Evolutionary conservation across 2,113 vertebrate genomes (phyloP).

Genomic region (Brachypodius melanocephalos): DNA sequence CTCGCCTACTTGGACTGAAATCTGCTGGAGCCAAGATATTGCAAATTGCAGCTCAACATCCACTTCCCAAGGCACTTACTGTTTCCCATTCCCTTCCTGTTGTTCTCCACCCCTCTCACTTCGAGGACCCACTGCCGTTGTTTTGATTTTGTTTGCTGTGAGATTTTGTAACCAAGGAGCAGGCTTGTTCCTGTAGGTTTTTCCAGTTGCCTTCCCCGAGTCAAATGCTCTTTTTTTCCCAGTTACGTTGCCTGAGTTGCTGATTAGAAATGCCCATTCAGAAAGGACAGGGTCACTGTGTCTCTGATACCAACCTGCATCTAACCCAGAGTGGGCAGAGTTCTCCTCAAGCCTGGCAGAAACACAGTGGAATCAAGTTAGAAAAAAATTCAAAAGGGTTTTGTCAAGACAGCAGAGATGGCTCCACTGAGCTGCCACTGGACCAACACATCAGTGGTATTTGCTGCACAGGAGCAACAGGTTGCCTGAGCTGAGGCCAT

Average conservation of each 20-base stretch:
- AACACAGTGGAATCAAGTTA: fast-evolving
- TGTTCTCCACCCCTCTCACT: slow-evolving; percentile 9
- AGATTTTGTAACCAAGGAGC: slow-evolving; percentile 35
- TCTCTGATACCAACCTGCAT: neutral
- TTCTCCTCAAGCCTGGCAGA: neutral
- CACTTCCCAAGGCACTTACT: neutral
- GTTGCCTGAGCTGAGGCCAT: neutral
- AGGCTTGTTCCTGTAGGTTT: neutral
- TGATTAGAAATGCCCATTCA: neutral
- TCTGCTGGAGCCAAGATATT: neutral
- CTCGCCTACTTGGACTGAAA: neutral
- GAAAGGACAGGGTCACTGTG: neutral
- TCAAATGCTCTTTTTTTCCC: neutral
- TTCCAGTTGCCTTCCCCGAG: neutral
- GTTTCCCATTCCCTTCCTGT: slow-evolving; percentile 43
- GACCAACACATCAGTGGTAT: neutral
- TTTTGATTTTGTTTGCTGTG: neutral
- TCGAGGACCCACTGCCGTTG: neutral
- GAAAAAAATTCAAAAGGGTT: neutral
- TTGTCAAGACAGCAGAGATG: neutral
- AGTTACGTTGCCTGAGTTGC: too few species aligned
- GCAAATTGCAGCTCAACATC: neutral
- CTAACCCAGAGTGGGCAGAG: neutral
- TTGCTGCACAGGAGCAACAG: neutral
- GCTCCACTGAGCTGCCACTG: neutral